Conservation (phyloP, 1,140 invertebrate species). For the Bombyx mandarina region DNA sequence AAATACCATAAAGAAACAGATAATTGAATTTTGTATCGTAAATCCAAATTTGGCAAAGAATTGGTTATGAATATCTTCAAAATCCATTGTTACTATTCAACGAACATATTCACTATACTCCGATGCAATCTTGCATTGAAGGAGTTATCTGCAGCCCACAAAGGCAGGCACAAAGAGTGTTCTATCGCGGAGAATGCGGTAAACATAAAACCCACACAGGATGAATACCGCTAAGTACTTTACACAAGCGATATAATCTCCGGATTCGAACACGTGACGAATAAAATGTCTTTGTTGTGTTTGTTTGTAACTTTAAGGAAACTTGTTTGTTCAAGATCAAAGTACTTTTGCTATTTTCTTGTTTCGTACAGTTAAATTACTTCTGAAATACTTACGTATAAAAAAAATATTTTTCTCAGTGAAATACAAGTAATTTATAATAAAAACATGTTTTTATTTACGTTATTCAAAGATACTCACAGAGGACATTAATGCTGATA, state of each 20-base stretch:
- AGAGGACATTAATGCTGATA: too few species aligned
- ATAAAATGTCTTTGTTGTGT: neutral
- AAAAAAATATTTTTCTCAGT: neutral
- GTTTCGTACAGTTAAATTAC: neutral
- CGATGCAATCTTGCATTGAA: conserved; percentile 36
- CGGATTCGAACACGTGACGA: conserved; percentile 6
- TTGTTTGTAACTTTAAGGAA: neutral
- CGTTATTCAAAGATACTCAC: too few species aligned
- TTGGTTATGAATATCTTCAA: too few species aligned
- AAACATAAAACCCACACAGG: conserved; percentile 36
- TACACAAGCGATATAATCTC: conserved; percentile 21
- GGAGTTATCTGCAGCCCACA: conserved; percentile 37
- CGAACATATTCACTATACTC: conserved; percentile 24
- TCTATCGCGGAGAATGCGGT: conserved; percentile 36
- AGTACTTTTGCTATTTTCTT: neutral
- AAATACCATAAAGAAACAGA: too few species aligned
- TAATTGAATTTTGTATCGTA: too few species aligned
- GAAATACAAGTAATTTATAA: too few species aligned
- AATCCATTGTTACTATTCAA: conserved; percentile 8
- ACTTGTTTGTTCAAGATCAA: neutral
- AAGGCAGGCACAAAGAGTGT: conserved; percentile 32
- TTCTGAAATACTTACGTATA: neutral
- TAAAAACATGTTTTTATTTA: too few species aligned
- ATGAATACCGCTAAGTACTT: conserved; percentile 36
- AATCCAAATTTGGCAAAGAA: too few species aligned